These are phyloP conservation scores for Phymatocera aterrima DNA, from an alignment of 2,888 invertebrate species.

Conservation along the genomic window DNA sequence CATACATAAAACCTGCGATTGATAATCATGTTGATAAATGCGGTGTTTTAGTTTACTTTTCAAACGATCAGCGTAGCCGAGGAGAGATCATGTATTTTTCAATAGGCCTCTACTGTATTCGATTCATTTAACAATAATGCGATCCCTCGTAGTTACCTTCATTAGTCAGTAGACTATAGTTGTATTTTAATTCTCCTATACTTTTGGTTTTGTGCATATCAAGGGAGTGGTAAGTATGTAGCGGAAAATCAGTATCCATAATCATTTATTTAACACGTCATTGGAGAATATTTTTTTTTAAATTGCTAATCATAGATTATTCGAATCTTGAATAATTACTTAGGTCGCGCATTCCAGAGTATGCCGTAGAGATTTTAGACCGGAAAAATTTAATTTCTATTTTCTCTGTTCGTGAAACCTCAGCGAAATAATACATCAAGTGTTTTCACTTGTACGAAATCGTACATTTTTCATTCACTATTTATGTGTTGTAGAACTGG, in stretches of 20 bases:
- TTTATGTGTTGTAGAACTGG: too few species aligned
- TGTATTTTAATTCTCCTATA: slow-evolving; percentile 45
- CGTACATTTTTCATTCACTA: too few species aligned
- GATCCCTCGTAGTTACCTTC: slow-evolving; percentile 24
- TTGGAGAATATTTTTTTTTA: background rate
- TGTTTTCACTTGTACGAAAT: too few species aligned
- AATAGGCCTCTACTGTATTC: background rate
- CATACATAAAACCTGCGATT: slow-evolving; percentile 2
- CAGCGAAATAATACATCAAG: too few species aligned
- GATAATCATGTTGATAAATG: background rate
- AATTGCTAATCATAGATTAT: background rate
- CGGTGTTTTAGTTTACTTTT: background rate
- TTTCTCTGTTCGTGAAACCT: too few species aligned
- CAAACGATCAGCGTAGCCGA: background rate
- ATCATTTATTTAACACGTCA: background rate
- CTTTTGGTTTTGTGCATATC: slow-evolving; percentile 64
- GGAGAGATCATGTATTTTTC: slow-evolving; percentile 8
- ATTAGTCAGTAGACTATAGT: slow-evolving; percentile 4
- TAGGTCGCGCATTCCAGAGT: too few species aligned
- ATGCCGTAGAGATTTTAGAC: too few species aligned
- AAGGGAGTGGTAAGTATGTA: slow-evolving; percentile 69
- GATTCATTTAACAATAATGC: background rate
- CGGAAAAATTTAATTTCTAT: too few species aligned
- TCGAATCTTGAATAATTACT: too few species aligned
- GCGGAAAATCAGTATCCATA: slow-evolving; percentile 32